Conservation (phyloP, 2,113 vertebrate species). For the Xiphias gladius region DNA sequence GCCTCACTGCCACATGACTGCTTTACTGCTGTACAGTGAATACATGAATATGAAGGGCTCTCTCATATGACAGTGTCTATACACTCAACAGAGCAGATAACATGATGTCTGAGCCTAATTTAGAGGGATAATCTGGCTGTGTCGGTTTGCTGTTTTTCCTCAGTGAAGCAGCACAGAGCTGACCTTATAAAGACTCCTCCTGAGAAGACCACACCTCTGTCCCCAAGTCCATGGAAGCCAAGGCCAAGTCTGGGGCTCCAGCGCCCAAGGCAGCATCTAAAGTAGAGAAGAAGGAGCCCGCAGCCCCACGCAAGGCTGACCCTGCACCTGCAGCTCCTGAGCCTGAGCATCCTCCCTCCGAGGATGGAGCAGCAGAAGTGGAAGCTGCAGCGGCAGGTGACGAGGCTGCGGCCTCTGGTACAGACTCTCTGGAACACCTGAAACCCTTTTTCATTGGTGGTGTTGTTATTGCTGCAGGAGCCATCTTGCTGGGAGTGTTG, state of each 20-base stretch:
- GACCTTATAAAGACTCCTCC: constrained; percentile 69
- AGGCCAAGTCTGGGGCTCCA: constrained; percentile 78
- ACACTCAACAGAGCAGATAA: constrained; percentile 60
- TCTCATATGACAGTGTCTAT: constrained; percentile 31
- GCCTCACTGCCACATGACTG: constrained; percentile 52
- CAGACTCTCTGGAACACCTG: constrained; percentile 85
- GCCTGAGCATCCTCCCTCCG: constrained; percentile 69
- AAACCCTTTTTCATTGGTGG: constrained; percentile 87
- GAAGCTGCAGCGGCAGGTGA: constrained; percentile 71
- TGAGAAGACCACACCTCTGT: constrained; percentile 73
- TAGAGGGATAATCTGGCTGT: constrained; percentile 65
- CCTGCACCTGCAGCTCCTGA: constrained; percentile 75
- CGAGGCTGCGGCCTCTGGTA: constrained; percentile 73
- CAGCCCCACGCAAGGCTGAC: constrained; percentile 75
- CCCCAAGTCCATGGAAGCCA: constrained; percentile 82
- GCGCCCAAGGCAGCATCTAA: constrained; percentile 77
- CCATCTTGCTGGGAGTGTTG: constrained; percentile 83
- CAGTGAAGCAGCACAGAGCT: constrained; percentile 76
- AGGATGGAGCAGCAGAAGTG: constrained; percentile 77
- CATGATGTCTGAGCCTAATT: constrained; percentile 41
- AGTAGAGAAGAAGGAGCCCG: constrained; percentile 84
- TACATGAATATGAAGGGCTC: constrained; percentile 20
- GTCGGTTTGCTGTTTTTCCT: constrained; percentile 68
- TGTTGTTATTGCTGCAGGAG: constrained; percentile 82
- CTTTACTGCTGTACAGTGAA: constrained; percentile 46